These are phyloP conservation scores for Drosophila prostipennis DNA, from an alignment of 2,888 invertebrate species.

Conservation along the genomic window DNA sequence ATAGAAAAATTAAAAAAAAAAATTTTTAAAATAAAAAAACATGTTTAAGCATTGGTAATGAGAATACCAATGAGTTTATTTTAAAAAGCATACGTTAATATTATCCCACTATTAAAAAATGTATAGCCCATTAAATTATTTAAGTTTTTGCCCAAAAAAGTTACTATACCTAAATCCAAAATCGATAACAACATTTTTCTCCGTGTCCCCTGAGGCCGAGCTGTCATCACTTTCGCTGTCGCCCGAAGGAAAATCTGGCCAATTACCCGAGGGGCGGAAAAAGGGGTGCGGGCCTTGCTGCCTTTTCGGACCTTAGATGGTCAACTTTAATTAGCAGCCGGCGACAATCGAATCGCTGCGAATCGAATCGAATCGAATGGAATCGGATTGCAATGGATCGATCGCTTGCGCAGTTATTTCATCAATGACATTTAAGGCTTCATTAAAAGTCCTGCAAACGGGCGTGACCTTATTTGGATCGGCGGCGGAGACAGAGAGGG, in stretches of 20 bases:
- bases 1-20: too few relatives aligned
- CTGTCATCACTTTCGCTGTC: slow-evolving; percentile 69
- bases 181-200: neutral
- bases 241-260: slow-evolving; percentile 58
- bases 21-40: too few relatives aligned
- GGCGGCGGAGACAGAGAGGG: neutral
- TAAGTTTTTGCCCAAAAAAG: too few relatives aligned
- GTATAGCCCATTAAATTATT: too few relatives aligned
- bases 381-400: slow-evolving; percentile 13
- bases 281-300: neutral
- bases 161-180: neutral
- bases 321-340: slow-evolving; percentile 76
- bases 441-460: slow-evolving; percentile 80
- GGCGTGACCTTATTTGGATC: slow-evolving; percentile 71
- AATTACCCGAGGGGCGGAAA: slow-evolving; percentile 55
- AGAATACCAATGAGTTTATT: too few relatives aligned
- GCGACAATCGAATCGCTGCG: slow-evolving; percentile 43
- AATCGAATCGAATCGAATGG: slow-evolving; percentile 9
- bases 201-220: neutral
- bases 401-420: slow-evolving; percentile 68
- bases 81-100: too few relatives aligned
- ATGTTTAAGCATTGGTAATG: too few relatives aligned
- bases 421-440: slow-evolving; percentile 82
- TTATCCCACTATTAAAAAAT: too few relatives aligned
- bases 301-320: slow-evolving; percentile 64